Evolutionary conservation across 2,797 vertebrate species (phyloP).

Genomic region (Ficedula albicollis): DNA sequence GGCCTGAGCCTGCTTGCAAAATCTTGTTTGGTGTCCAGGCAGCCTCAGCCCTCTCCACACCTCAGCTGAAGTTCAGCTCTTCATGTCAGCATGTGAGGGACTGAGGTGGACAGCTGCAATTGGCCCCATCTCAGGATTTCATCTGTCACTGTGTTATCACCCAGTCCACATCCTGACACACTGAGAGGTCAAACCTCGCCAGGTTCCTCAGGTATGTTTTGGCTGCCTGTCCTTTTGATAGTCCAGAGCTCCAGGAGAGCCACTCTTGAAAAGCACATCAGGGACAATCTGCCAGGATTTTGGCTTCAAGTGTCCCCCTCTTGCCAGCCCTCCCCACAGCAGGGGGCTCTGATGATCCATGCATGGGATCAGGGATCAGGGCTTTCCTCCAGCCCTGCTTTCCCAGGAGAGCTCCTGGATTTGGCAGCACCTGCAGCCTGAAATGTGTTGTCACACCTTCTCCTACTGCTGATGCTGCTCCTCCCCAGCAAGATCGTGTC

Average conservation of each 20-base stretch:
- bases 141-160: neutral
- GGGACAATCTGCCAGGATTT: neutral
- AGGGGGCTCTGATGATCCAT: neutral
- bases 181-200: neutral
- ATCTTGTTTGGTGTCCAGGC: fast-evolving
- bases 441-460: neutral
- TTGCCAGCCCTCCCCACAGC: neutral
- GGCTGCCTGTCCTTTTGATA: neutral
- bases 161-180: neutral
- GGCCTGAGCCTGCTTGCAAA: neutral
- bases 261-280: neutral
- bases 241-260: neutral
- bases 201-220: neutral
- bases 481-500: neutral
- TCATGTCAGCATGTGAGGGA: neutral
- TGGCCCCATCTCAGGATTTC: neutral
- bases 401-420: neutral
- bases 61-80: neutral
- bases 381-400: neutral
- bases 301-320: neutral
- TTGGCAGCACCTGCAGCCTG: neutral
- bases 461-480: neutral
- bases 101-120: neutral
- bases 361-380: neutral
- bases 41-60: neutral